Percentiles rank a stretch among this genome's conserved stretches.
phyloP scores from a whole-genome alignment of 2,797 vertebrate species.

The Geotrypetes seraphini region DNA sequence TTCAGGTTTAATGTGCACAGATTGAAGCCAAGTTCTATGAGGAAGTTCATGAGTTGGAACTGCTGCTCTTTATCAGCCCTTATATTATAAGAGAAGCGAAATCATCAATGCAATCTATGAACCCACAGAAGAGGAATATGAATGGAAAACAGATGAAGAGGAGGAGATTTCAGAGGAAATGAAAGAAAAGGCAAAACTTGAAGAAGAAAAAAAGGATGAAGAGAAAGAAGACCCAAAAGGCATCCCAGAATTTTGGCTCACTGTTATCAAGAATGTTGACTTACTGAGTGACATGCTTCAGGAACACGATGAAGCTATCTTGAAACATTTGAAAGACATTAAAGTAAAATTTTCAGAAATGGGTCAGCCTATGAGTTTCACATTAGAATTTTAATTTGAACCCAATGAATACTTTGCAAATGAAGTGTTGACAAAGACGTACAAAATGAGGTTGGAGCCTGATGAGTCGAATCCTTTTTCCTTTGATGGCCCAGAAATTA shows the following conservation, averaged over 20 bases:
- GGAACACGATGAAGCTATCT: conserved; percentile 95
- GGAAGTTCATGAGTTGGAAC: conserved; percentile 94
- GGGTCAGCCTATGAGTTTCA: conserved; percentile 94
- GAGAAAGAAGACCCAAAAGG: conserved; percentile 97
- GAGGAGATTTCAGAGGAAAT: conserved; percentile 93
- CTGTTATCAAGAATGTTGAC: conserved; percentile 96
- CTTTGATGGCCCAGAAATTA: conserved; percentile 96
- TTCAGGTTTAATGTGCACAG: conserved; percentile 96
- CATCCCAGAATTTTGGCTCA: conserved; percentile 97
- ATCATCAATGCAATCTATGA: conserved; percentile 94
- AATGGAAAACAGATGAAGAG: conserved; percentile 90
- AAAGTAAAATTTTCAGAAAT: conserved; percentile 96
- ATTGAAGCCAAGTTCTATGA: conserved; percentile 98
- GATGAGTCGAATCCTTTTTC: conserved; percentile 92
- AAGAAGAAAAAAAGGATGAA: conserved; percentile 97
- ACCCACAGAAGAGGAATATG: conserved; percentile 94
- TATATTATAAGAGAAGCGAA: conserved; percentile 95
- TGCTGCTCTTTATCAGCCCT: conserved; percentile 90
- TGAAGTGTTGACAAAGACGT: conserved; percentile 85
- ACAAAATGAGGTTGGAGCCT: conserved; percentile 93
- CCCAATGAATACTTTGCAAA: conserved; percentile 96
- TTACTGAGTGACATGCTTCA: conserved; percentile 95
- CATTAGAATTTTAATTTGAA: conserved; percentile 93
- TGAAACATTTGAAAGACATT: conserved; percentile 96
- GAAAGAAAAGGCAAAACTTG: conserved; percentile 92